Evolutionary conservation across 2,888 invertebrate species (phyloP), one percentile per base, ranked within the genome.

Genomic region (Thelaira solivaga): DNA sequence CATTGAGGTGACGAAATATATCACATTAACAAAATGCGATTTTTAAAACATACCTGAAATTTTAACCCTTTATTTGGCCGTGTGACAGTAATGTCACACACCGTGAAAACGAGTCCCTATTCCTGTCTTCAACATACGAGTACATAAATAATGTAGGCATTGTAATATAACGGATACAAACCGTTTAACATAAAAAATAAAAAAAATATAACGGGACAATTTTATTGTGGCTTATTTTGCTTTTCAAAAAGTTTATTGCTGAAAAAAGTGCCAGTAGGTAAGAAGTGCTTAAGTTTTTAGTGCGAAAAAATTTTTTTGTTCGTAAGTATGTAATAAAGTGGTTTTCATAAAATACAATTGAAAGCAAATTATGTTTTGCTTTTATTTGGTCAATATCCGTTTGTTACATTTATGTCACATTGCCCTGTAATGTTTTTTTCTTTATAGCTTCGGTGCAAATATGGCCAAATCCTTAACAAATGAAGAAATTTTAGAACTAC

Each of bases 301-400:
- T 43, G 45, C 29, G 18, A 43, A 61, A 61, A 61, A n/a, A n/a
- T n/a, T n/a, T n/a, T n/a, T n/a, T n/a, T n/a, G 59, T 59, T 41
- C 5, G 43, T 43, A 43, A 29, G 47, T 61, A 47, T 20, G 34
- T 61, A 45, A 22, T 61, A 61, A 31, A 61, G 61, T 22, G 45
- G 13, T 61, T 43, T 59, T 43, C 8, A 29, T 43, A 26, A 43
- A 29, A 41, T 22, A 20, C 7, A 45, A 34, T 4, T 47, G 45
- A 61, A 61, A 61, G 10, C 47, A 61, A 61, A 34, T n/a, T n/a
- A n/a, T n/a, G 4, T 24, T 49, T n/a, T 49, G 29, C 26, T 49
- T 26, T n/a, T 49, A 49, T 26, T 26, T 26, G 16, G 26, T n/a
- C 29, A 49, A 13, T 49, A 11, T 49, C 49, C 2, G 26, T 29